Percentiles rank a stretch among this genome's conserved stretches.
These are phyloP conservation scores for Eriocheir sinensis DNA, from an alignment of 1,140 invertebrate genomes.

Conservation along the genomic window DNA sequence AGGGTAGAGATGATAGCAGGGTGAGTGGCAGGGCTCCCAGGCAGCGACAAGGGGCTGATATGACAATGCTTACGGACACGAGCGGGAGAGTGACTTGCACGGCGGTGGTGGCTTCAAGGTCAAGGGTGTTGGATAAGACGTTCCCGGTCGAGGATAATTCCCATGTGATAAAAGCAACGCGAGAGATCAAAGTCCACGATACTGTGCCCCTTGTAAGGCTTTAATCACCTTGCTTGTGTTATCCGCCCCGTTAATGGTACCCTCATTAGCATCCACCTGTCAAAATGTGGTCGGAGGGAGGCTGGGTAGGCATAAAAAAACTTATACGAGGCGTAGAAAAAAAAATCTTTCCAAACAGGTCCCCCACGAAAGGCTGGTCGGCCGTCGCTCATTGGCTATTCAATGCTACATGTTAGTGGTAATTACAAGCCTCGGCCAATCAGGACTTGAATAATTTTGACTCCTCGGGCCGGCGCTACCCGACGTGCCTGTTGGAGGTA, in stretches of 20 bases:
- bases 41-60: not conserved
- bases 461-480: not conserved
- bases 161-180: no score
- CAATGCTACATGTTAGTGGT: conserved; percentile 66
- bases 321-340: not conserved
- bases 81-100: not conserved
- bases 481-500: conserved; percentile 43
- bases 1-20: not conserved
- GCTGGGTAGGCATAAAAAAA: not conserved
- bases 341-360: not conserved
- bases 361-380: not conserved
- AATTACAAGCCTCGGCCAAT: conserved; percentile 66
- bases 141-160: no score
- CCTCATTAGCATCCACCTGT: conserved; percentile 45
- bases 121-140: no score
- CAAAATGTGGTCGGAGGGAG: conserved; percentile 31
- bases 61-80: not conserved
- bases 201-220: no score
- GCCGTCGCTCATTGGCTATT: conserved; percentile 56
- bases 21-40: not conserved
- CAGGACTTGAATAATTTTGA: conserved; percentile 65
- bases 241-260: conserved; percentile 33
- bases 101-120: no score
- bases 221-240: conserved; percentile 6
- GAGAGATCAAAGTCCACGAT: no score